These are phyloP conservation scores for Melanchra persicariae DNA, from an alignment of 2,888 invertebrate species.

Conservation along the genomic window DNA sequence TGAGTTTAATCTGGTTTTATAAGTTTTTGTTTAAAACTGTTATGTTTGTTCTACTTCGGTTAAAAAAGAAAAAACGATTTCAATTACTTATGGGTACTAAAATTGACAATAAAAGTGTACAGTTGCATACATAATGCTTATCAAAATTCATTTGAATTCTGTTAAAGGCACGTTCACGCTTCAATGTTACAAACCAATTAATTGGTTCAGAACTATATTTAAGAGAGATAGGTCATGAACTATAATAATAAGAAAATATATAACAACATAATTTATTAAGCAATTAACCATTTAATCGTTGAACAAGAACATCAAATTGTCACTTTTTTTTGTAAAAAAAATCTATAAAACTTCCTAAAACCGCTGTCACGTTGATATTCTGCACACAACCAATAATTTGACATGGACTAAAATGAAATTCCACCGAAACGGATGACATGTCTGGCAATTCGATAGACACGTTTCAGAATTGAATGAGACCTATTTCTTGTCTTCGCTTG, in stretches of 20 bases:
- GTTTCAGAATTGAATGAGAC: conserved; percentile 31
- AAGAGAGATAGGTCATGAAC: conserved; percentile 30
- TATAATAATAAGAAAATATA: not conserved
- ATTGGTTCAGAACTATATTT: not conserved
- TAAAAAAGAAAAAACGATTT: not conserved
- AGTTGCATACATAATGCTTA: conserved; percentile 13
- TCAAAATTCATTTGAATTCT: not conserved
- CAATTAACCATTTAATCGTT: not conserved
- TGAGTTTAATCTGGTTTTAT: conserved; percentile 32
- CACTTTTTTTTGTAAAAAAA: not conserved
- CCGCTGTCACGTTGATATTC: not conserved
- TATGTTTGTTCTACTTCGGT: not conserved
- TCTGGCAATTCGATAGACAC: conserved; percentile 14
- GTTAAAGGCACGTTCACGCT: conserved; percentile 16
- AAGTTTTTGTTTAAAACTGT: conserved; percentile 21
- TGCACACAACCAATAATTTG: not conserved
- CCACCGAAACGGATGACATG: not conserved
- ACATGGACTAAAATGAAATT: conserved; percentile 5
- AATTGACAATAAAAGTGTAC: not conserved
- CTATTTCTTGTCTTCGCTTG: conserved; percentile 40
- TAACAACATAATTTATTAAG: not conserved
- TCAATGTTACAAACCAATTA: conserved; percentile 1
- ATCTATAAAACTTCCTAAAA: no score
- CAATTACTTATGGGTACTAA: not conserved
- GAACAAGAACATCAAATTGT: not conserved